A percentile compares a stretch with the other conserved stretches of the same genome.
phyloP scores from a whole-genome alignment of 2,113 vertebrate species.

The Strix uralensis region DNA sequence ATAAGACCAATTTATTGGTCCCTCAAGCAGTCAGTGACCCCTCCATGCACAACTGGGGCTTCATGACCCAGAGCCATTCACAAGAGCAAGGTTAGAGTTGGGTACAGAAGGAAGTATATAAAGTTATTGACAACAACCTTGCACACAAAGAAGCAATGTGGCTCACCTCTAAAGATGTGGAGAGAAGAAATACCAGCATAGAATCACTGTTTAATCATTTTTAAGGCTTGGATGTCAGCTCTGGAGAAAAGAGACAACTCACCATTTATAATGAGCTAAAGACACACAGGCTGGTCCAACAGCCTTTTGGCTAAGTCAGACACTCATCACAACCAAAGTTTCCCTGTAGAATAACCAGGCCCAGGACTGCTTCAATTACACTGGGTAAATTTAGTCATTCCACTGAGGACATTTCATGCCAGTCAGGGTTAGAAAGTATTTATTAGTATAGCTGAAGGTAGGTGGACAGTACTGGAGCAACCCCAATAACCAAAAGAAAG shows the following conservation, averaged over 20 bases:
- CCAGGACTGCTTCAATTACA: neutral
- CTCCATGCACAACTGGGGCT: neutral
- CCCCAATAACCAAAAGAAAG: neutral
- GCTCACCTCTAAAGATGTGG: neutral
- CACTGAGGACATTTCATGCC: neutral
- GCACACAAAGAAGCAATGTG: neutral
- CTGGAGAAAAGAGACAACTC: neutral
- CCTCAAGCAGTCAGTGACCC: neutral
- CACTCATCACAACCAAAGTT: neutral
- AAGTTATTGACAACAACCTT: constrained; percentile 40
- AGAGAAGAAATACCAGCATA: neutral
- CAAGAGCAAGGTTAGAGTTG: neutral
- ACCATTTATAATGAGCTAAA: neutral
- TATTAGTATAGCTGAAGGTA: neutral
- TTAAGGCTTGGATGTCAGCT: neutral
- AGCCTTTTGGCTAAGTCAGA: neutral
- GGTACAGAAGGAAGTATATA: neutral
- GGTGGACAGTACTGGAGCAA: neutral
- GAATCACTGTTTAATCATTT: neutral
- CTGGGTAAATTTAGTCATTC: neutral
- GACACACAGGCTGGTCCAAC: neutral
- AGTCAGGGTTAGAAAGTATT: neutral
- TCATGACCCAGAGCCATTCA: neutral
- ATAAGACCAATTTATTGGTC: neutral
- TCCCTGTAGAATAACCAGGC: neutral